Base-by-base conservation (phyloP, 2,113 vertebrate species). In the Saccopteryx leptura region DNA sequence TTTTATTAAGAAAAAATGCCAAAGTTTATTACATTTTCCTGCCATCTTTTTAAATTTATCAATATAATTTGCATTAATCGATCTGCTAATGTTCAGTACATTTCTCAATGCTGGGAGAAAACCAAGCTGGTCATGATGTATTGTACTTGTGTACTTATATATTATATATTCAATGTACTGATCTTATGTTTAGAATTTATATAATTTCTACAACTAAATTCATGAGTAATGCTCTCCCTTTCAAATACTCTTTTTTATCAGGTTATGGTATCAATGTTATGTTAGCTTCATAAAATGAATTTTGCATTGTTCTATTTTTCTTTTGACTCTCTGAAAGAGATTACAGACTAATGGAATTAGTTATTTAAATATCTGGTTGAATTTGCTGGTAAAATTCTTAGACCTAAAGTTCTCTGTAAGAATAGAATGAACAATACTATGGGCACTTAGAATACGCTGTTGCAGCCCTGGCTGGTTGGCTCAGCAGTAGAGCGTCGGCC, bases 51-150 rank as follows among this genome's bases (percentile, higher is more conserved):
- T 3, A 83, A 63, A 58, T 50, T 31, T 3, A 61, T 92, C 93
- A 39, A 60, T 69, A 65, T 75, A 58, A 71, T 88, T 97, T 69
- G 12, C 31, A 91, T 76, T 52, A 23, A 82, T 63, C 86, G 50
- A 78, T 86, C 79, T 89, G 23, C 28, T 94, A n/a, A 91, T 31
- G 24, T 78, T 72, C 74, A 79, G 91, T 21, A 54, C 83, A 85
- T 3, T 19, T 83, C 46, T 60, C 54, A 69, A 31, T 58, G n/a
- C 2, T 88, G 18, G 58, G 23, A 68, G 94, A 74, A 91, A 85
- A 31, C 28, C 26, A 68, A 72, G 24, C 58, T 39, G 10, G 31
- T 89, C 5, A 19, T 63, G 46, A 78, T 91, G 2, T 12, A 88
- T 61, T 91, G 2, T 12, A 88, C 61, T 81, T 48, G 12, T 61